Conservation (phyloP, 2,113 vertebrate genomes). For the Oreochromis tanganicae region DNA sequence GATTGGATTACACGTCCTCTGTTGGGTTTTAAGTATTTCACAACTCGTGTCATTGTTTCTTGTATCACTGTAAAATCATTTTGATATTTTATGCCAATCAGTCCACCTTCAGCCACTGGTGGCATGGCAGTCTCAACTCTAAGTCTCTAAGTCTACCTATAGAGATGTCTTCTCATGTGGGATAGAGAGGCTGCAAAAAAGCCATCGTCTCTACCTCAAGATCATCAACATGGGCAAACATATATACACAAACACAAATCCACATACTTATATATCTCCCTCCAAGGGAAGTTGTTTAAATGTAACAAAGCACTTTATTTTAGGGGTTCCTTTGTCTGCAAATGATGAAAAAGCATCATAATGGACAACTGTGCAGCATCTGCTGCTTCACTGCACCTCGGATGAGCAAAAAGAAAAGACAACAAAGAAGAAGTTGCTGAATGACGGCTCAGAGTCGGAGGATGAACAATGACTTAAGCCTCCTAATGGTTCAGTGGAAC, state of each 20-base stretch:
- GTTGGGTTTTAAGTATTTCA: not conserved
- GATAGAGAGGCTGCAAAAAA: slow-evolving; percentile 64
- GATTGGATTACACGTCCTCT: accelerated
- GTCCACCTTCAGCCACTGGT: not conserved
- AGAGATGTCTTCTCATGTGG: not conserved
- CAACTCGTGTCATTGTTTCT: not conserved
- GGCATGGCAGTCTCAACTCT: not conserved
- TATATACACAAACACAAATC: not conserved
- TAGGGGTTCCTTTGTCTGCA: slow-evolving; percentile 32
- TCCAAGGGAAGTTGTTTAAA: slow-evolving; percentile 26
- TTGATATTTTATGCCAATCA: not conserved
- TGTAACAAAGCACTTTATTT: slow-evolving; percentile 32
- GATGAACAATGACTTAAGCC: slow-evolving; percentile 41
- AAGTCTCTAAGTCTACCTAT: not conserved
- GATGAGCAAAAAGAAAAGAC: slow-evolving; percentile 16
- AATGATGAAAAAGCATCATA: slow-evolving; percentile 48
- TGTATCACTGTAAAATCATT: not conserved
- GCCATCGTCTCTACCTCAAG: slow-evolving; percentile 45
- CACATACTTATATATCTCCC: not conserved
- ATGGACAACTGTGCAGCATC: slow-evolving; percentile 19
- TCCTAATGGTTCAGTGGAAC: slow-evolving; percentile 38
- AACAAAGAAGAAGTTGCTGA: slow-evolving; percentile 22
- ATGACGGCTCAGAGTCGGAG: slow-evolving; percentile 31
- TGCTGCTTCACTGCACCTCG: slow-evolving; percentile 11
- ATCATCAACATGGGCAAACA: slow-evolving; percentile 32